A percentile compares a stretch with the other conserved stretches of the same genome.
Conservation (phyloP, 2,888 invertebrate species). For the Sialis lutaria region DNA sequence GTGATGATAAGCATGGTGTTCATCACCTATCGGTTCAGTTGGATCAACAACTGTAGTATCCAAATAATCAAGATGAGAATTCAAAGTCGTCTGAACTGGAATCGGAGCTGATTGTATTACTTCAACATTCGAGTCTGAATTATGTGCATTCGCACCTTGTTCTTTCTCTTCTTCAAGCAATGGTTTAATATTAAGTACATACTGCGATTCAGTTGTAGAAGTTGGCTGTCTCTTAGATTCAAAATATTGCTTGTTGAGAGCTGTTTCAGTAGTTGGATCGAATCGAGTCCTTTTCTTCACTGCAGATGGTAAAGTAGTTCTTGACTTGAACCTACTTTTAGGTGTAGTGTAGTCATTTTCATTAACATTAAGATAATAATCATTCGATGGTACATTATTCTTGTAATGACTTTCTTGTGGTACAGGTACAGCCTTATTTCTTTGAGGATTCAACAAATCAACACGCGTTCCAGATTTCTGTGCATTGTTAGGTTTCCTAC, state of each 20-base stretch:
- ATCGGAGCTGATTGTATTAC: slow-evolving; percentile 27
- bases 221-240: slow-evolving; percentile 14
- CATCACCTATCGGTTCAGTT: slow-evolving; percentile 3
- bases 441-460: slow-evolving; percentile 9
- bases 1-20: slow-evolving; percentile 4
- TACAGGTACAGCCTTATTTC: slow-evolving; percentile 7
- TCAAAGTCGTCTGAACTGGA: slow-evolving; percentile 1
- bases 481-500: slow-evolving; percentile 9
- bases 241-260: slow-evolving; percentile 14
- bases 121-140: slow-evolving; percentile 28
- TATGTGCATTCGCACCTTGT: slow-evolving; percentile 21
- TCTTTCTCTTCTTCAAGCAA: slow-evolving; percentile 39
- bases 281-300: slow-evolving; percentile 17
- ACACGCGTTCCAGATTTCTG: slow-evolving; percentile 10
- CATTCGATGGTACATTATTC: slow-evolving; percentile 16
- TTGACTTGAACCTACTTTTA: slow-evolving; percentile 14
- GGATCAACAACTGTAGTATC: slow-evolving; percentile 7
- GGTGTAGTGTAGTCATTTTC: slow-evolving; percentile 19
- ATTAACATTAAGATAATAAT: slow-evolving; percentile 21
- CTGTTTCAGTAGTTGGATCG: slow-evolving; percentile 14
- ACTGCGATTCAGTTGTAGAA: slow-evolving; percentile 18
- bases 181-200: slow-evolving; percentile 32
- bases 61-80: neutral
- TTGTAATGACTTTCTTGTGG: slow-evolving; percentile 12
- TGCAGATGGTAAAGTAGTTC: slow-evolving; percentile 15